These are phyloP conservation scores for Microctonus aethiopoides DNA, from an alignment of 2,888 invertebrate genomes.

Conservation along the genomic window DNA sequence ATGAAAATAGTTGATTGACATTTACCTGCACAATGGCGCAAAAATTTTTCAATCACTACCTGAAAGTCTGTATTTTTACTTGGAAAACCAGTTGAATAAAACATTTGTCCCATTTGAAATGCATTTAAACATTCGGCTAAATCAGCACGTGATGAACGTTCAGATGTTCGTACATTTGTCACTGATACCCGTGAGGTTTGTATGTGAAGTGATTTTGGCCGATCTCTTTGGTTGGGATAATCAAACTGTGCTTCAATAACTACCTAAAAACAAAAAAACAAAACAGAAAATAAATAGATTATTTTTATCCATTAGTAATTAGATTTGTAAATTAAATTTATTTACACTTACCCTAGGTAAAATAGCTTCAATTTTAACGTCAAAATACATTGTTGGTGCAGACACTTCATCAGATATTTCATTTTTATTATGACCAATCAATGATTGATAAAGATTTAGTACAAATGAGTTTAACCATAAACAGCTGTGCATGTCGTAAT, in stretches of 20 bases:
- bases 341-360: slow-evolving; percentile 83
- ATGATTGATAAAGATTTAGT: slow-evolving; percentile 84
- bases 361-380: slow-evolving; percentile 90
- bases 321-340: background rate
- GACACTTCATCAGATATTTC: slow-evolving; percentile 52
- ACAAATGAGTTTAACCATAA: slow-evolving; percentile 96
- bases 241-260: slow-evolving; percentile 82
- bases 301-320: no score
- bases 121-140: slow-evolving; percentile 83
- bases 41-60: slow-evolving; percentile 84
- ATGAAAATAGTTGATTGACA: background rate
- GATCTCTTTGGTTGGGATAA: slow-evolving; percentile 83
- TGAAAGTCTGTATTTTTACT: slow-evolving; percentile 77
- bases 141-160: slow-evolving; percentile 78
- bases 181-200: slow-evolving; percentile 82
- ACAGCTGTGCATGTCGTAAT: slow-evolving; percentile 87
- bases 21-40: slow-evolving; percentile 74
- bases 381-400: slow-evolving; percentile 75
- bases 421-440: slow-evolving; percentile 68
- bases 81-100: slow-evolving; percentile 83
- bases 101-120: slow-evolving; percentile 80
- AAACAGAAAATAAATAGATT: slow-evolving; percentile 12
- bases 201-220: slow-evolving; percentile 87
- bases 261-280: slow-evolving; percentile 70
- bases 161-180: slow-evolving; percentile 76